Evolutionary conservation across 2,888 invertebrate genomes (phyloP).

Genomic region (Cenopis cana): DNA sequence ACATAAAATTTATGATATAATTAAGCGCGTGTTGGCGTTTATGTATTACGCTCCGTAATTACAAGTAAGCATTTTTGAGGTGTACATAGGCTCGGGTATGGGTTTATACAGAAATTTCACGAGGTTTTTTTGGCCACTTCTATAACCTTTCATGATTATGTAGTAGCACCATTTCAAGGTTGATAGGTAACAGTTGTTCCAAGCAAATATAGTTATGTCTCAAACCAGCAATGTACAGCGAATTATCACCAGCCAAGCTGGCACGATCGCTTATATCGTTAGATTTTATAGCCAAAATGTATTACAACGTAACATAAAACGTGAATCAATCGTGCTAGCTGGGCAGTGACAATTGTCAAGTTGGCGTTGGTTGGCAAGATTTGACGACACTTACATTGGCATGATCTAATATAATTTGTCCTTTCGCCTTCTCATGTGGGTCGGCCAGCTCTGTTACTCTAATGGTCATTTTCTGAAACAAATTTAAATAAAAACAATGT

Average conservation of each 20-base stretch:
- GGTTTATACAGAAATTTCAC: too few species aligned
- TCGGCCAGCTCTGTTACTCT: conserved; percentile 87
- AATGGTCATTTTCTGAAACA: conserved; percentile 88
- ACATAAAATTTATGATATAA: conserved; percentile 24
- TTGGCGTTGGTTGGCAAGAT: not conserved
- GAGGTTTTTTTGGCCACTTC: too few species aligned
- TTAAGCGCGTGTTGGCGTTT: conserved; percentile 18
- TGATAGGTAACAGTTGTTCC: too few species aligned
- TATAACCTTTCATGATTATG: too few species aligned
- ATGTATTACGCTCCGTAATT: conserved; percentile 14
- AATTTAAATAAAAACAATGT: conserved; percentile 27
- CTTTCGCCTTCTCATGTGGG: conserved; percentile 87
- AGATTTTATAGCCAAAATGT: too few species aligned
- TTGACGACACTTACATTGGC: conserved; percentile 87
- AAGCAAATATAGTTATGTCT: too few species aligned
- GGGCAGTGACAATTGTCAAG: not conserved
- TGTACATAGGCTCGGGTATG: not conserved
- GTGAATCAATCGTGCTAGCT: not conserved
- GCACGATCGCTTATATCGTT: too few species aligned
- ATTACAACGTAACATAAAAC: too few species aligned
- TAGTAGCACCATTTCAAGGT: too few species aligned
- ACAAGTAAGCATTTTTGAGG: not conserved
- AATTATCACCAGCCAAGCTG: too few species aligned
- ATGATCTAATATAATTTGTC: conserved; percentile 89
- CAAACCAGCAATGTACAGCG: too few species aligned